Percentiles rank a stretch among this genome's conserved stretches.
Evolutionary conservation across 2,888 invertebrate species (phyloP).

Genomic region (Boloria euphrosyne): DNA sequence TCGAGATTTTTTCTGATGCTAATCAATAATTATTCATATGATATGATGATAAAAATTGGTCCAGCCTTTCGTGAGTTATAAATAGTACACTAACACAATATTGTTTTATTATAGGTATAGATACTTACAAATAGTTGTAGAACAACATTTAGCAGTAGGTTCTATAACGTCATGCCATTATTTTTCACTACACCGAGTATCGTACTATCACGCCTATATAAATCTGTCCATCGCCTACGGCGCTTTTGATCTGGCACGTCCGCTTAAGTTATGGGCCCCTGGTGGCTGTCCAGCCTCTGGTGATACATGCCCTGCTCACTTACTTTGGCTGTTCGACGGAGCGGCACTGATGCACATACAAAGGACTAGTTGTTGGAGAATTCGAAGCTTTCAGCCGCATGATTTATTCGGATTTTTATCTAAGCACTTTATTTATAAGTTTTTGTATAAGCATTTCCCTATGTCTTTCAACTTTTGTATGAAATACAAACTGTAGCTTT

Average conservation of each 20-base stretch:
- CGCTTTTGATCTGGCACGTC: constrained; percentile 67
- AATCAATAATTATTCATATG: no score
- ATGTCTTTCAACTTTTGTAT: no score
- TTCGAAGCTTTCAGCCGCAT: not conserved
- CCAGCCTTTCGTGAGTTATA: no score
- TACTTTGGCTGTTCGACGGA: constrained; percentile 35
- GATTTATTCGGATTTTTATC: no score
- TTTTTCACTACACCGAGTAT: constrained; percentile 62
- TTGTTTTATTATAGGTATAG: no score
- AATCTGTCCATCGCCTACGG: constrained; percentile 67
- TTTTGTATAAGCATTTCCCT: no score
- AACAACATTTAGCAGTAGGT: not conserved
- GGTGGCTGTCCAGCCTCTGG: constrained; percentile 52
- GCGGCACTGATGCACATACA: constrained; percentile 18
- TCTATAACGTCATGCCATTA: constrained; percentile 54
- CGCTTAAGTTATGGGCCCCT: constrained; percentile 76
- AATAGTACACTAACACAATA: no score
- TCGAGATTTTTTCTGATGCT: no score
- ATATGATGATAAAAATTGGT: no score
- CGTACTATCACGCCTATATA: constrained; percentile 56
- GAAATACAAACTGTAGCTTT: no score
- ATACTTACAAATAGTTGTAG: no score
- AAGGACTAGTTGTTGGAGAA: not conserved
- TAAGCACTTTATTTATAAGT: no score
- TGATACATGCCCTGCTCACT: constrained; percentile 46